Evolutionary conservation across 1,140 invertebrate genomes (phyloP).

Genomic region (Drosophila bocki): DNA sequence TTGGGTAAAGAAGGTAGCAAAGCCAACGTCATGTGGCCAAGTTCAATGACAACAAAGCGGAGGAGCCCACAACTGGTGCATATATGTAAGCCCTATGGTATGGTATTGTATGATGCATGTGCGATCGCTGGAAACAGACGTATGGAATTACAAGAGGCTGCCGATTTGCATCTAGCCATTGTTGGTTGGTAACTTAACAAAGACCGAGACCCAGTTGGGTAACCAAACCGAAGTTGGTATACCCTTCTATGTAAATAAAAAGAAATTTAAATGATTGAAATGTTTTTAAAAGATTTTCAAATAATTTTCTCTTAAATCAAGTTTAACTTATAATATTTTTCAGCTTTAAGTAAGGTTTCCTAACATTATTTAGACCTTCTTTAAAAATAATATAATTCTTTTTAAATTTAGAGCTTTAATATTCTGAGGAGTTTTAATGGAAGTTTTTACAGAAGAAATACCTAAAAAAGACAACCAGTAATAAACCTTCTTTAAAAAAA

Average conservation of each 20-base stretch:
- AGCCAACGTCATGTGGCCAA: slow-evolving; percentile 58
- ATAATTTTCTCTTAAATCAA: background rate
- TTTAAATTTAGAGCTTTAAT: background rate
- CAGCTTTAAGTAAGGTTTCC: background rate
- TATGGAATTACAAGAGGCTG: slow-evolving; percentile 75
- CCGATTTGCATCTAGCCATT: slow-evolving; percentile 73
- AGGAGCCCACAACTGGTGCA: slow-evolving; percentile 30
- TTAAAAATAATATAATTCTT: no score
- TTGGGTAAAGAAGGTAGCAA: slow-evolving; percentile 49
- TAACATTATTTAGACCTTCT: no score
- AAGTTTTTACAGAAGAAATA: background rate
- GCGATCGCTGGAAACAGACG: slow-evolving; percentile 45
- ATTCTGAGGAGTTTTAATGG: background rate
- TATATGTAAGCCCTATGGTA: background rate
- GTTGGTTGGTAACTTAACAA: slow-evolving; percentile 38
- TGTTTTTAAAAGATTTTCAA: background rate
- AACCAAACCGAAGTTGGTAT: background rate
- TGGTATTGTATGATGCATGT: slow-evolving; percentile 20
- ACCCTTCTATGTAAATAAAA: background rate
- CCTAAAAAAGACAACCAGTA: background rate
- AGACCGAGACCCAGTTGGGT: background rate
- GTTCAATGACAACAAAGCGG: slow-evolving; percentile 57
- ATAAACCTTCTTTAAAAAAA: background rate
- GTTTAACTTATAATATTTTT: background rate
- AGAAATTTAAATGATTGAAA: no score